A percentile compares a stretch with the other conserved stretches of the same genome.
These are phyloP conservation scores for Conus canariensis DNA, from an alignment of 2,888 invertebrate genomes.

Conservation along the genomic window DNA sequence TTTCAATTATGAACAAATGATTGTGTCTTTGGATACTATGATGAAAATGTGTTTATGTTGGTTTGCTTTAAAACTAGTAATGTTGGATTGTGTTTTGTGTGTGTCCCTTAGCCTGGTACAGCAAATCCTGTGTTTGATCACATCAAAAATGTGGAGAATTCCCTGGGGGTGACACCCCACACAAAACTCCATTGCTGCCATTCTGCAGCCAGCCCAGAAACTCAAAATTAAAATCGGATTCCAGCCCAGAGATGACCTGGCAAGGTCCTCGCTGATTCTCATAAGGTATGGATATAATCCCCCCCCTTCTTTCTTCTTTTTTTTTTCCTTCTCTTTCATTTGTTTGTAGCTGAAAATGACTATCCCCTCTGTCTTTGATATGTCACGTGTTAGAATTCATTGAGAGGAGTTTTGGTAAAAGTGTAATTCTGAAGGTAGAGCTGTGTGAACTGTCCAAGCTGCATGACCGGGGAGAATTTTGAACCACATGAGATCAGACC, in stretches of 20 bases:
- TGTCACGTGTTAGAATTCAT: background rate
- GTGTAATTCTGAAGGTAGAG: background rate
- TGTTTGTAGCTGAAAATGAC: background rate
- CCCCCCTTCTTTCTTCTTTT: background rate
- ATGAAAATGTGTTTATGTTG: no score
- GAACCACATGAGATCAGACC: no score
- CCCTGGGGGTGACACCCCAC: conserved; percentile 79
- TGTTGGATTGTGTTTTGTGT: background rate
- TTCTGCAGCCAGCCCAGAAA: conserved; percentile 83
- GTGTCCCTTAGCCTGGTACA: conserved; percentile 26
- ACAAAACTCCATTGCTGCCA: conserved; percentile 81
- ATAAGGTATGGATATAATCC: conserved; percentile 75
- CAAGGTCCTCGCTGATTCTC: conserved; percentile 79
- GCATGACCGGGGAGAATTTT: no score
- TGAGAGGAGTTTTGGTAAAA: background rate
- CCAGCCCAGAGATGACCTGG: conserved; percentile 79
- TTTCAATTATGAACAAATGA: no score
- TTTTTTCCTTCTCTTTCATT: background rate
- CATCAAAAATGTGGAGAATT: conserved; percentile 77
- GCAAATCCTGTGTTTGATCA: conserved; percentile 36
- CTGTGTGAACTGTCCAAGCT: no score
- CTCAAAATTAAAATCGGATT: conserved; percentile 79
- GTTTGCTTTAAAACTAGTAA: no score
- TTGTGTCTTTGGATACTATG: no score
- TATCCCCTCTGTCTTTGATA: background rate